A percentile compares a stretch with the other conserved stretches of the same genome.
Conservation (phyloP, 2,888 invertebrate species). For the Dendrolimus pini region DNA sequence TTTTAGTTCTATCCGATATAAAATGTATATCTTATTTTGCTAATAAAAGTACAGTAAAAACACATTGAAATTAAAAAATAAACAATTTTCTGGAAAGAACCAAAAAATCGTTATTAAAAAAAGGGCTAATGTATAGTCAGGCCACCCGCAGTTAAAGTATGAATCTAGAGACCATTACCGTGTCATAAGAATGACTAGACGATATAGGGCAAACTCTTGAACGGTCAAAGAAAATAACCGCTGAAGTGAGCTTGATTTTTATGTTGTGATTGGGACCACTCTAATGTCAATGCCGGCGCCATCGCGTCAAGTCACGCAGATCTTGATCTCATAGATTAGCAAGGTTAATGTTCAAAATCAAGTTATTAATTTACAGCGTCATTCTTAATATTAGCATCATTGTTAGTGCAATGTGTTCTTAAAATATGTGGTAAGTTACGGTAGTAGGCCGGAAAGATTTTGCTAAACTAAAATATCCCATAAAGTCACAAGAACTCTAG, state of each 20-base stretch:
- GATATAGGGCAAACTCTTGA: constrained; percentile 40
- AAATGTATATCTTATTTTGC: constrained; percentile 28
- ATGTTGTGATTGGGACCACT: constrained; percentile 43
- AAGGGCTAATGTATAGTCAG: constrained; percentile 10
- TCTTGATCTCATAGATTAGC: constrained; percentile 36
- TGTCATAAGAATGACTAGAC: constrained; percentile 39
- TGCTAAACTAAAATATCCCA: no score
- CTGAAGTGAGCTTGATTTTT: constrained; percentile 55
- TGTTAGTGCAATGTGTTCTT: no score
- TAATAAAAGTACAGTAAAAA: constrained; percentile 3
- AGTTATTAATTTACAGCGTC: no score
- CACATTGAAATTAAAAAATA: background rate
- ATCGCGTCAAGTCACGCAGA: constrained; percentile 19
- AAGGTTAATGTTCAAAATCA: constrained; percentile 24
- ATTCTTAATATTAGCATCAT: no score
- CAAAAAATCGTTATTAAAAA: background rate
- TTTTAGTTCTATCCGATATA: constrained; percentile 42
- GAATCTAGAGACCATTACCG: constrained; percentile 7
- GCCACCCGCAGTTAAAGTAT: constrained; percentile 44
- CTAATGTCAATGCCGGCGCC: constrained; percentile 31
- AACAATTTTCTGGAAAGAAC: background rate
- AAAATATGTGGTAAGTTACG: no score
- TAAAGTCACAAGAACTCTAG: no score
- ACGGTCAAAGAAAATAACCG: constrained; percentile 60
- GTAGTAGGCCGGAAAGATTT: no score